Evolutionary conservation across 2,797 vertebrate species (phyloP).

Genomic region (Micrastur ruficollis): DNA sequence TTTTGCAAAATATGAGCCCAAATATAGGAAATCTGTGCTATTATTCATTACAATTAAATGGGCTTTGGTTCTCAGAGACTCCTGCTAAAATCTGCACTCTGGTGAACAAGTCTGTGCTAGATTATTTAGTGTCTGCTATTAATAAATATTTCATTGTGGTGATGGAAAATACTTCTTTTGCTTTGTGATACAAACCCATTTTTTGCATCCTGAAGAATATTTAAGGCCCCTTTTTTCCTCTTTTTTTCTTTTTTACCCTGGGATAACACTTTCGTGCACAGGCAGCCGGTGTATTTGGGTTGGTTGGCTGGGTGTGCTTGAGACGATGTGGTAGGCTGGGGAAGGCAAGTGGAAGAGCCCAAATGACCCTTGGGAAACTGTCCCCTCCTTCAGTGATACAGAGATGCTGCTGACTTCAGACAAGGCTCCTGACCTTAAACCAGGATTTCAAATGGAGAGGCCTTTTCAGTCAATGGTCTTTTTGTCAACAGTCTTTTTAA

Average conservation of each 20-base stretch:
- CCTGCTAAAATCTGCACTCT: conserved; percentile 46
- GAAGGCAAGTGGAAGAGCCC: neutral
- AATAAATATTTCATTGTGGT: conserved; percentile 79
- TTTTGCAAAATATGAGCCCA: conserved; percentile 67
- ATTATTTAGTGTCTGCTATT: conserved; percentile 69
- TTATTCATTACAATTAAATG: conserved; percentile 62
- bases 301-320: neutral
- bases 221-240: neutral
- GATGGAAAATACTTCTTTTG: conserved; percentile 76
- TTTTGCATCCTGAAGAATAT: neutral
- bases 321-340: neutral
- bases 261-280: neutral
- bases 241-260: neutral
- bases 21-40: conserved; percentile 80
- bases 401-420: neutral
- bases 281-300: neutral
- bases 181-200: conserved; percentile 70
- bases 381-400: neutral
- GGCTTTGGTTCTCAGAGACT: conserved; percentile 74
- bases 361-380: neutral
- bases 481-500: neutral
- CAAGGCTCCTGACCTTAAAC: neutral
- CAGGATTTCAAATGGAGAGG: neutral
- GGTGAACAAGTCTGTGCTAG: conserved; percentile 58
- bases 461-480: neutral